Evolutionary conservation across 2,113 vertebrate species (phyloP).

Genomic region (Lepidothrix coronata): DNA sequence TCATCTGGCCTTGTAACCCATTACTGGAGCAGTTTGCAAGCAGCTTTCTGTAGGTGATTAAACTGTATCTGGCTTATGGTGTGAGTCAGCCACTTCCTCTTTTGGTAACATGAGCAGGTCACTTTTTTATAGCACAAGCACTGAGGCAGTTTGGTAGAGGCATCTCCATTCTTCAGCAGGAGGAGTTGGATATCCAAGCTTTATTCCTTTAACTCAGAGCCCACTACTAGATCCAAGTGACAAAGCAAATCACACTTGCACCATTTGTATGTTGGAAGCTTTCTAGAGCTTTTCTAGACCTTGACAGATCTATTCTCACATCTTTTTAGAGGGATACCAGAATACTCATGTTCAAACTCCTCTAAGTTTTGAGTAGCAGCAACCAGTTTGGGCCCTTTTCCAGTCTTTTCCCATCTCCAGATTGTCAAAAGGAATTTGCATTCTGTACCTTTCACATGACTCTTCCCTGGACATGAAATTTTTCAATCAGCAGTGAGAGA

Average conservation of each 20-base stretch:
- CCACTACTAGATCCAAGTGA: neutral
- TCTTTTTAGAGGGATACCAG: neutral
- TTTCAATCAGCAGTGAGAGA: neutral
- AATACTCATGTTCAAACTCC: neutral
- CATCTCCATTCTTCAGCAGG: neutral
- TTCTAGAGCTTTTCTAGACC: neutral
- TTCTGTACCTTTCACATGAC: neutral
- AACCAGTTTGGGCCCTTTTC: neutral
- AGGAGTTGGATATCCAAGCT: neutral
- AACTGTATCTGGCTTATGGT: neutral
- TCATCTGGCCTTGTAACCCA: neutral
- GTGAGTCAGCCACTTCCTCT: neutral
- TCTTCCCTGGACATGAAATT: neutral
- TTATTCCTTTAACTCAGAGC: neutral
- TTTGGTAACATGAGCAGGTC: neutral
- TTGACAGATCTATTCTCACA: neutral
- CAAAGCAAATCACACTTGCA: neutral
- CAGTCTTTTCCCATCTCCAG: neutral
- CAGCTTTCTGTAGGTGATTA: neutral
- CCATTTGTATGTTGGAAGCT: neutral
- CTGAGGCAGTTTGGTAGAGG: neutral
- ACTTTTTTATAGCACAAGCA: neutral
- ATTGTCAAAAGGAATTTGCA: neutral
- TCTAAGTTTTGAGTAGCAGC: neutral
- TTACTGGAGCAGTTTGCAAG: neutral